Evolutionary conservation across 1,140 invertebrate species (phyloP), one percentile per base, ranked within the genome.

Genomic region (Trichogramma pretiosum): DNA sequence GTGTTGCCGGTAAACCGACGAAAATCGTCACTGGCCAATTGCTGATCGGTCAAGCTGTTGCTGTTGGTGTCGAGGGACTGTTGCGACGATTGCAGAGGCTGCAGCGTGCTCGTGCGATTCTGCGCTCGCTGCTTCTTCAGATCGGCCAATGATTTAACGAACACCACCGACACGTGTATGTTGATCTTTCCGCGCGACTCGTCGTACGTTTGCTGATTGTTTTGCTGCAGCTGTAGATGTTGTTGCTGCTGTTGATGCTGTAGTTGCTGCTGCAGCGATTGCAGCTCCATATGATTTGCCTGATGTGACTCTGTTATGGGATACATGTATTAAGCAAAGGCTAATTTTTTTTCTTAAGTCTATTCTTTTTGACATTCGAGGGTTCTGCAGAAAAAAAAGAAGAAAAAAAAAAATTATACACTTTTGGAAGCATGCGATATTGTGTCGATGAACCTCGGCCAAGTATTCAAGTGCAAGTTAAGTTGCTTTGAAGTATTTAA

Each of bases 101-200:
- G 26, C 26, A 67, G 59, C 46, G 73, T 74, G 56, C 80, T 79
- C 47, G 82, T 83, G 52, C 87, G 74, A 58, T 83, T 88, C 54
- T 89, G 83, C 10, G 87, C 80, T 49, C 89, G 75, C 63, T 92
- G 87, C 61, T 91, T 91, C 72, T 93, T 93, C 61, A 93, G 73
- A 68, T 93, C 89, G 24, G 88, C 85, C 50, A 93, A 77, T 19
- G 89, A 91, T 57, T 73, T 74, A 59, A 62, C 67, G 69, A 79
- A 78, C 70, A 85, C 80, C 68, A 87, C 84, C 64, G 84, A 82
- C 72, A 87, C 77, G 55, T 89, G 87, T 63, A 90, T 87, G 75
- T 89, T 89, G 70, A 89, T 87, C 76, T 89, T 89, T 67, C 85
- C 85, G 73, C 88, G 87, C 65, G 82, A 82, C 68, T 87, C 84